These are phyloP conservation scores for Eupithecia abbreviata DNA, from an alignment of 2,888 invertebrate genomes.

Conservation along the genomic window DNA sequence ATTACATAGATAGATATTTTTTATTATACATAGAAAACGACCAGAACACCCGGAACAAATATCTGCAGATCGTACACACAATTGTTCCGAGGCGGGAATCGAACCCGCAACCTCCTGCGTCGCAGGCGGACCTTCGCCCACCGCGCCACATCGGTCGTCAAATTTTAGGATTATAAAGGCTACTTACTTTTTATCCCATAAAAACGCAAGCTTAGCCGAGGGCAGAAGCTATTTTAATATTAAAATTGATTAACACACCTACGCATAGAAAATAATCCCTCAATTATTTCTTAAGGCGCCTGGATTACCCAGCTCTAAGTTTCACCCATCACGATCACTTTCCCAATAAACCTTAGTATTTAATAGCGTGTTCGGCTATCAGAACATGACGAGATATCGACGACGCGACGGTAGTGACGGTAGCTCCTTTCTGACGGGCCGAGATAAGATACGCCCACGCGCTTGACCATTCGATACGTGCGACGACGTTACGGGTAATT, in stretches of 20 bases:
- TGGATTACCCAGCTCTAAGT: background rate
- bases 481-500: conserved; percentile 21
- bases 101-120: too few relatives aligned
- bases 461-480: conserved; percentile 39
- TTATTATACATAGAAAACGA: too few relatives aligned
- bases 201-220: background rate
- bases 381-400: conserved; percentile 59
- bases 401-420: conserved; percentile 57
- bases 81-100: too few relatives aligned
- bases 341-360: conserved; percentile 59
- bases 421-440: conserved; percentile 62
- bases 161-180: too few relatives aligned
- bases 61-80: too few relatives aligned
- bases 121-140: too few relatives aligned
- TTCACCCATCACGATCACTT: conserved; percentile 7
- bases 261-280: background rate
- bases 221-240: background rate
- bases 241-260: too few relatives aligned
- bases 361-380: conserved; percentile 65
- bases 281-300: background rate
- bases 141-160: too few relatives aligned
- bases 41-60: too few relatives aligned
- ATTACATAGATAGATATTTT: too few relatives aligned
- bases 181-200: background rate
- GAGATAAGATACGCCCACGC: conserved; percentile 65